These are phyloP conservation scores for Pristionchus entomophagus DNA, from an alignment of 2,888 invertebrate species.

Conservation along the genomic window DNA sequence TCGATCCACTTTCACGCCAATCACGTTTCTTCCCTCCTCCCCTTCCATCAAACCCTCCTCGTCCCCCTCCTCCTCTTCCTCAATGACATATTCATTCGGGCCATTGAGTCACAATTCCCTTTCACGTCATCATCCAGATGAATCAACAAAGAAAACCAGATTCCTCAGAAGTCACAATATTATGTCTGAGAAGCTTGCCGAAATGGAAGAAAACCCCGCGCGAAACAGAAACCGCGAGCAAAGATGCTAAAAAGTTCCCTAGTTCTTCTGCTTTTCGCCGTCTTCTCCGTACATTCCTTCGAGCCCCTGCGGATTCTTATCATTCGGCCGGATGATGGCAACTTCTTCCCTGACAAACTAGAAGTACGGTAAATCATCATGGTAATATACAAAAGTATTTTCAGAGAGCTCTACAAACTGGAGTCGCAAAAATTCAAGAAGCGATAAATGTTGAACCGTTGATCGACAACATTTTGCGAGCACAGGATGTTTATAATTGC, in stretches of 20 bases:
- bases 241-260: neutral
- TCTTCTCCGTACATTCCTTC: neutral
- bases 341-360: neutral
- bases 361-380: neutral
- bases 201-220: neutral
- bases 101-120: too few relatives aligned
- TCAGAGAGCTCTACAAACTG: conserved; percentile 25
- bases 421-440: neutral
- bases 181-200: neutral
- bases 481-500: neutral
- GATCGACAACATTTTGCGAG: neutral
- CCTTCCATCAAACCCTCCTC: too few relatives aligned
- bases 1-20: too few relatives aligned
- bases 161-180: conserved; percentile 5
- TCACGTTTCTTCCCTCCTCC: too few relatives aligned
- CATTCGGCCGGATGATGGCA: neutral
- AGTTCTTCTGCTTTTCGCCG: neutral
- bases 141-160: neutral
- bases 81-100: too few relatives aligned
- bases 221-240: neutral
- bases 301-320: conserved; percentile 12
- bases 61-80: too few relatives aligned
- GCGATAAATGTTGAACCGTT: neutral
- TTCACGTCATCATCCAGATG: neutral
- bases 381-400: neutral